Evolutionary conservation across 2,113 vertebrate genomes (phyloP), one percentile per base, ranked within the genome.

Genomic region (Callipepla squamata): DNA sequence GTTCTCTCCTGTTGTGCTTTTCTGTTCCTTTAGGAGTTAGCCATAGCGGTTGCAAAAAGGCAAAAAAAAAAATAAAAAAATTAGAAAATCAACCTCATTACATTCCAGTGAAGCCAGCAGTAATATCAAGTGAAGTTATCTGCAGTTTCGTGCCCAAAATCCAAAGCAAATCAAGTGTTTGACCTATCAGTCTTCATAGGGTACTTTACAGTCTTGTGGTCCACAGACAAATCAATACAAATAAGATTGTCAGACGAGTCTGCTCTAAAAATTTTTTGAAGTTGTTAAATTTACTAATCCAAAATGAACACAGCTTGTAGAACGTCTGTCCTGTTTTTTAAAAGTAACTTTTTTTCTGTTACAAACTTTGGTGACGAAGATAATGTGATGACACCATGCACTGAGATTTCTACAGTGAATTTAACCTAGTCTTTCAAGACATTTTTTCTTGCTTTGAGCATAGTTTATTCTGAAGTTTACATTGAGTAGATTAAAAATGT

Each of bases 81-180:
- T 91, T 61, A 77, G 59, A 80, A 85, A 90, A 61, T 5, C 6
- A 88, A 36, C 40, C 45, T 69, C 70, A 79, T 87, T 62, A 84
- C 77, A 79, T 93, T 89, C 77, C 89, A 69, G 4, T 28, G 87
- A 86, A 90, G 48, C 50, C 62, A 73, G 55, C 65, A 32, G 18
- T 14, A 72, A 26, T 53, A 50, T 58, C 53, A 85, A 62, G 40
- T 32, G 78, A 59, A 59, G 55, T 45, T 86, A 68, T 51, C 65
- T 78, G 20, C 44, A 93, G 62, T 57, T 90, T 68, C 74, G 81
- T 50, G 58, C 59, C 48, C 74, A 57, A 50, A 59, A 45, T 89
- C 70, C 40, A 76, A 61, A 95, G 74, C 11, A 76, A 34, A 66
- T 36, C 32, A 59, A 90, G 70, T 77, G 55, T 87, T 95, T 93